Base-by-base conservation (phyloP, 2,797 vertebrate genomes). In the Labroides dimidiatus region DNA sequence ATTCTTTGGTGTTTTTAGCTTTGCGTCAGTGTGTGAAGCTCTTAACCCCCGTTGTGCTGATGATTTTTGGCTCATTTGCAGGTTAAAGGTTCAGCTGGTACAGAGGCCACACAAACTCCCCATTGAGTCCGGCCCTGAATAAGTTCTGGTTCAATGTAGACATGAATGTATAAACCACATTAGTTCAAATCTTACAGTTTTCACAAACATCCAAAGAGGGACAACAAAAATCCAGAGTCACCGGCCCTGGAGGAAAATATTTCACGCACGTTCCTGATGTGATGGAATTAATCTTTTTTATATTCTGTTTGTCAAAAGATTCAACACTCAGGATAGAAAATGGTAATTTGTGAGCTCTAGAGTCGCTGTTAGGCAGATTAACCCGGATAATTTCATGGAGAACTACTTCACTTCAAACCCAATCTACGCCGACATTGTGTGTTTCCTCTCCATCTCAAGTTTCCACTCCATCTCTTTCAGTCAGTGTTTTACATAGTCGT, bases 401-500 rank as follows among this genome's bases (percentile, higher is more conserved):
- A 21, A 53, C 53, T 20, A 37, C 6, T 41, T 3, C 6, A 7
- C 27, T 65, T 48, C 9, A 60, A n/a, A 19, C 17, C 53, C 23
- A 2, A 36, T 39, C 11, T 36, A 37, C 17, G 45, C 4, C 19
- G 4, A 17, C 6, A 51, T 7, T 51, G 11, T 67, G 17, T 33
- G 7, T 65, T 43, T n/a, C n/a, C 16, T 21, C 1, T 51, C 30
- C 12, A 6, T 51, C 23, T 69, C 39, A 44, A 52, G 58, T 47
- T 75, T 53, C 48, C 44, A 27, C 48, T 74, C 19, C 36, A 23
- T 56, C 36, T 63, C 41, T 55, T 49, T 21, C 21, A 61, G 16
- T 39, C 51, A 52, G 20, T 64, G 37, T 67, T 79, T 72, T 72
- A 70, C 67, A 67, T 64, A 64, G 65, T n/a, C 10, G 47, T 72